Evolutionary conservation across 2,113 vertebrate species (phyloP), one percentile per base, ranked within the genome.

Genomic region (Myocastor coypus): DNA sequence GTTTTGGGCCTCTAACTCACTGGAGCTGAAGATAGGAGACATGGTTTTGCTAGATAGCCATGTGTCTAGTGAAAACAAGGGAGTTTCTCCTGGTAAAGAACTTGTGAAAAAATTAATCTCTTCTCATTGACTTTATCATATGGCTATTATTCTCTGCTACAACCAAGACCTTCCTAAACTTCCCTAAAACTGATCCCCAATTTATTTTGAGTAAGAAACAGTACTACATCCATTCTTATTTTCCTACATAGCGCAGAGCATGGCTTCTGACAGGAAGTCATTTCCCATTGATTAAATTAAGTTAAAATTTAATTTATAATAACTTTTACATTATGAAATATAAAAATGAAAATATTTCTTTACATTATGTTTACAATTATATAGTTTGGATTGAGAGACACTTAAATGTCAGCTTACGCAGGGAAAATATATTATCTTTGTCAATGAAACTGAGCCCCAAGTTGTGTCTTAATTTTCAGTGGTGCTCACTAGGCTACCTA

Each of bases 391-490:
- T 63, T 91, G 71, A 57, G 28, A 91, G 88, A 93, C 88, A 37
- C 19, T 83, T 69, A 92, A 83, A 68, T 68, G 14, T 61, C 55
- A 88, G 30, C 1, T 59, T 84, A 7, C 14, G 94, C 68, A 95
- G 85, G 93, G 37, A 81, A 92, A 94, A 92, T 11, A 71, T 24
- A 77, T 50, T 75, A 63, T 24, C 40, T 11, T 71, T 90, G 37
- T 77, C 68, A 81, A 34, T 84, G n/a, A 12, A 94, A 81, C 82
- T 84, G 87, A 93, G 22, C 19, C 69, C 69, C 83, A 87, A 83
- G 55, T 87, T 69, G 86, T 37, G 34, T 24, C 63, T 92, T 92
- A 87, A 89, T 82, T 95, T 94, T 92, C 46, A 89, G 46, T 82
- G 32, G 30, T 75, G 24, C 37, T 88, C 82, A 82, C 57, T 91